These are phyloP conservation scores for Gambusia affinis DNA, from an alignment of 2,113 vertebrate species.

Conservation along the genomic window DNA sequence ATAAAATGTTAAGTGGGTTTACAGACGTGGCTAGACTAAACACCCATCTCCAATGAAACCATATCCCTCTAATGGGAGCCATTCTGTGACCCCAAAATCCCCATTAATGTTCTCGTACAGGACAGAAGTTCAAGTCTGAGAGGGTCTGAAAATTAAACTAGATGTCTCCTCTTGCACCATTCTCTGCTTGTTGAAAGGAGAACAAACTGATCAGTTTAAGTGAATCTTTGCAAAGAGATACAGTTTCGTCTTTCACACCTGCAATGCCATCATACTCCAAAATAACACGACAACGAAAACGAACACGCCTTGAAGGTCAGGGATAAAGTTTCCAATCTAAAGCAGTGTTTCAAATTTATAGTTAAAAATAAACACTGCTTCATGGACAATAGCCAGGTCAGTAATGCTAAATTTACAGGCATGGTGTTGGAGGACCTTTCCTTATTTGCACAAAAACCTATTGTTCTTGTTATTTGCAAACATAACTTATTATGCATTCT, in stretches of 20 bases:
- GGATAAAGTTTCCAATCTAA: background rate
- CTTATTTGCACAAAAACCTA: background rate
- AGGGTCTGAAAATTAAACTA: constrained; percentile 47
- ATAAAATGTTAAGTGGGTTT: constrained; percentile 74
- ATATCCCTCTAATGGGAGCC: constrained; percentile 56
- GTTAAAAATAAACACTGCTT: background rate
- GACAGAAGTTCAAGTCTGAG: constrained; percentile 31
- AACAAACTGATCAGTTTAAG: constrained; percentile 20
- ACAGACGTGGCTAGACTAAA: constrained; percentile 68
- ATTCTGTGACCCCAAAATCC: constrained; percentile 44
- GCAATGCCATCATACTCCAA: constrained; percentile 1
- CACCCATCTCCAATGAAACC: constrained; percentile 68
- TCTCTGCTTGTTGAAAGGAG: constrained; percentile 22
- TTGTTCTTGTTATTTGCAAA: background rate
- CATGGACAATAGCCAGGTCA: background rate
- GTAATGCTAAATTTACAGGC: background rate
- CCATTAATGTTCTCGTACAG: constrained; percentile 15
- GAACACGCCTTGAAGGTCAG: constrained; percentile 16
- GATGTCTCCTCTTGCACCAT: constrained; percentile 34
- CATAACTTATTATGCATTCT: background rate
- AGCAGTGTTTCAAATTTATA: background rate
- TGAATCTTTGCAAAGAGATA: background rate
- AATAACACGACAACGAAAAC: background rate
- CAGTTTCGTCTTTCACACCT: constrained; percentile 2
- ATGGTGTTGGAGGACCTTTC: background rate